phyloP scores from a whole-genome alignment of 2,113 vertebrate genomes.

The Asarcornis scutulata region DNA sequence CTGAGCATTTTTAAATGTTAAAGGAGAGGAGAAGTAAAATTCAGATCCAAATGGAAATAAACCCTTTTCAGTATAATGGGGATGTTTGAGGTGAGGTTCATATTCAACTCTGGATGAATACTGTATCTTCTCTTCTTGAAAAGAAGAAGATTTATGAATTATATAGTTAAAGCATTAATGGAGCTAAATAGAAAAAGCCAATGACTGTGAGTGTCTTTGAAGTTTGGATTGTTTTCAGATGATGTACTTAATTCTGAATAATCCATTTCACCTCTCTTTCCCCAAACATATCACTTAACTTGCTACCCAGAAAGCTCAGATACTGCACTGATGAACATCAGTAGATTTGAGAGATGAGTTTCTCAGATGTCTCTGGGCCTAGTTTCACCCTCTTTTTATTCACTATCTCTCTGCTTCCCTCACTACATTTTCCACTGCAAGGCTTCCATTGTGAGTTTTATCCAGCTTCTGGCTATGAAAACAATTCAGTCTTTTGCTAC shows the following conservation, averaged over 20 bases:
- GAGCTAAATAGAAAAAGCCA: neutral
- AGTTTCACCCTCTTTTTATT: neutral
- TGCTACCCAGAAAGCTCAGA: neutral
- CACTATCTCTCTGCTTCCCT: neutral
- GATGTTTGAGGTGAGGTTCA: neutral
- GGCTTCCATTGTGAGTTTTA: neutral
- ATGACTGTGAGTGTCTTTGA: neutral
- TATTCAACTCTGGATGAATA: neutral
- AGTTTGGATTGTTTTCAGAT: neutral
- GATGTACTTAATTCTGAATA: neutral
- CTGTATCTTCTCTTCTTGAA: neutral
- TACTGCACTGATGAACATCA: neutral
- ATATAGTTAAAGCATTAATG: neutral
- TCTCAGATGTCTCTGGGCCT: neutral
- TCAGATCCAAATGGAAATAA: neutral
- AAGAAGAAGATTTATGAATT: neutral
- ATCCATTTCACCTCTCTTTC: neutral
- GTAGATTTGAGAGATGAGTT: neutral
- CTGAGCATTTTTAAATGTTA: neutral
- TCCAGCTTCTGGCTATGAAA: neutral
- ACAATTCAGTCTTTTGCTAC: neutral
- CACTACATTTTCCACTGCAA: fast-evolving
- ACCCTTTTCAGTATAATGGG: neutral
- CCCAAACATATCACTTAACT: fast-evolving
- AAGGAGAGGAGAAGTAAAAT: neutral